Percentiles rank a stretch among this genome's conserved stretches.
Conservation (phyloP, 53 echinoderm and acorn worm genomes). For the Echinometra lucunter region DNA sequence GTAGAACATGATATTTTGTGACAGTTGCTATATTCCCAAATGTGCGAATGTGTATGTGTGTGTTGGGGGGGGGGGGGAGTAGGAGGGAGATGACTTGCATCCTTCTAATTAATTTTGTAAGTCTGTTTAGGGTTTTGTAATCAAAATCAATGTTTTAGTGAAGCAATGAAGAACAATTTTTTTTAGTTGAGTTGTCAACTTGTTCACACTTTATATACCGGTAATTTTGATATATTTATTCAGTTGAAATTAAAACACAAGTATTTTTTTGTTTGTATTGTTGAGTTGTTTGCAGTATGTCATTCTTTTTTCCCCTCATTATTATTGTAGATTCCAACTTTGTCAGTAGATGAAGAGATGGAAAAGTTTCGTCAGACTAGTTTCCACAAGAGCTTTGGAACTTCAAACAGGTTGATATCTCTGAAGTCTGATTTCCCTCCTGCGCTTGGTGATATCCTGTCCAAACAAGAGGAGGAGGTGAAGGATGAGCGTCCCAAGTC, state of each 20-base stretch:
- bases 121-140: too few relatives aligned
- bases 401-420: neutral
- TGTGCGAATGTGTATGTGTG: neutral
- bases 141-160: too few relatives aligned
- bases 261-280: too few relatives aligned
- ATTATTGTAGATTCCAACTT: conserved; percentile 8
- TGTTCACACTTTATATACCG: too few relatives aligned
- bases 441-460: neutral
- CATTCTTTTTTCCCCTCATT: neutral
- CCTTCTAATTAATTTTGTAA: too few relatives aligned
- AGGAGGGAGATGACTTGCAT: too few relatives aligned
- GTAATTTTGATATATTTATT: too few relatives aligned
- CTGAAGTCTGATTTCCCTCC: conserved; percentile 27
- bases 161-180: too few relatives aligned
- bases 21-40: neutral
- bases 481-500: conserved; percentile 43
- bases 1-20: neutral
- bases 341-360: conserved; percentile 50
- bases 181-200: too few relatives aligned
- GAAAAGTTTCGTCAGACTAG: conserved; percentile 22
- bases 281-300: neutral
- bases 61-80: neutral
- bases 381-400: conserved; percentile 64
- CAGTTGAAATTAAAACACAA: too few relatives aligned
- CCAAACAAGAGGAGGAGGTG: neutral